phyloP scores from a whole-genome alignment of 2,888 invertebrate genomes.

The Carcina quercana region DNA sequence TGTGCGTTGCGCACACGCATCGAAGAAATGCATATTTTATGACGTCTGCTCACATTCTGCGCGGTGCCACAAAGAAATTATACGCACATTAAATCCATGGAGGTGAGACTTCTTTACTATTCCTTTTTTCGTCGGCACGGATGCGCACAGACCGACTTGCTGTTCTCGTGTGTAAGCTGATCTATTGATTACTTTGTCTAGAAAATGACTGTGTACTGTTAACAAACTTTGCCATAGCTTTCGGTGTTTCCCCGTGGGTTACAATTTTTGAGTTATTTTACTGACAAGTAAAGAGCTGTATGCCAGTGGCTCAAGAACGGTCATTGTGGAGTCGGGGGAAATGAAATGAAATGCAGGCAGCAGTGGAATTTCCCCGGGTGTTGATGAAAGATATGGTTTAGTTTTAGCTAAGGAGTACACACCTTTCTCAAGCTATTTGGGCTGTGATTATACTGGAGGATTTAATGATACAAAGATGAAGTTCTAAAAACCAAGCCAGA shows the following conservation, averaged over 20 bases:
- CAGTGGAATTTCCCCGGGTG: too few relatives aligned
- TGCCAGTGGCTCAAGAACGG: not conserved
- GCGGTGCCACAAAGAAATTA: conserved; percentile 76
- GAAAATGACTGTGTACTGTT: too few relatives aligned
- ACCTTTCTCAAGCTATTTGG: not conserved
- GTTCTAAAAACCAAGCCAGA: too few relatives aligned
- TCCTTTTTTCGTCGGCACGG: conserved; percentile 32
- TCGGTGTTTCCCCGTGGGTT: too few relatives aligned
- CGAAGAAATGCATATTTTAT: conserved; percentile 74
- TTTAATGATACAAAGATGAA: not conserved
- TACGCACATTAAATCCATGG: conserved; percentile 71
- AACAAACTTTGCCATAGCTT: too few relatives aligned
- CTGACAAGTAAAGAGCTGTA: not conserved
- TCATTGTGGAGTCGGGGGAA: too few relatives aligned
- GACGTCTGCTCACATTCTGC: conserved; percentile 71
- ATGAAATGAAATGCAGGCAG: too few relatives aligned
- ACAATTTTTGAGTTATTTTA: not conserved
- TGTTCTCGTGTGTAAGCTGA: conserved; percentile 28
- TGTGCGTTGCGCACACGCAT: conserved; percentile 42
- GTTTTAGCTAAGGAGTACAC: not conserved
- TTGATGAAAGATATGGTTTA: too few relatives aligned
- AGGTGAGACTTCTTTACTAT: conserved; percentile 53
- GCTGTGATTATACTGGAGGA: not conserved
- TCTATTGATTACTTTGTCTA: conserved; percentile 8
- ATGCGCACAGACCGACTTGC: conserved; percentile 9